Evolutionary conservation across 2,888 invertebrate genomes (phyloP).

Genomic region (Pristionchus arcanus): DNA sequence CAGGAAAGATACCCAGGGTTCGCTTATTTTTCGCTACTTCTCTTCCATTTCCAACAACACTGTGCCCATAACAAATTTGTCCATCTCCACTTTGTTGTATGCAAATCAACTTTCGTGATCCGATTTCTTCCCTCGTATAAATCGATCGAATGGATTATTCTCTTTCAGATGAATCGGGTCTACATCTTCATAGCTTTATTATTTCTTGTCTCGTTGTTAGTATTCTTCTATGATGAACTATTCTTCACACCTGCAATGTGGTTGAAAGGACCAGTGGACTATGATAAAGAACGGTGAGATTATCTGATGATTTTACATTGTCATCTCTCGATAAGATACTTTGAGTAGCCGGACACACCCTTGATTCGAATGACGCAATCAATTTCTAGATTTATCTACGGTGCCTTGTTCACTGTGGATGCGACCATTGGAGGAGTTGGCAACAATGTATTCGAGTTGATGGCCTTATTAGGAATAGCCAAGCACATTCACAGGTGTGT

Average conservation of each 20-base stretch:
- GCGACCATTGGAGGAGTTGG: slow-evolving; percentile 46
- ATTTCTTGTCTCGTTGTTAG: not conserved
- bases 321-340: not conserved
- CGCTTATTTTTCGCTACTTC: not conserved
- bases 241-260: not conserved
- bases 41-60: not conserved
- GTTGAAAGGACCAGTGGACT: not conserved
- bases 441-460: slow-evolving; percentile 51
- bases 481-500: slow-evolving; percentile 17
- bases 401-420: slow-evolving; percentile 29
- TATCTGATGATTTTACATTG: not conserved
- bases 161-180: slow-evolving; percentile 34
- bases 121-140: not conserved
- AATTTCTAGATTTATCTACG: slow-evolving; percentile 33
- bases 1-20: not conserved
- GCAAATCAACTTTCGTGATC: not conserved
- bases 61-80: not conserved
- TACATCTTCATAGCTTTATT: slow-evolving; percentile 42
- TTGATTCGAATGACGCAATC: not conserved
- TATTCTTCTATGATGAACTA: slow-evolving; percentile 37
- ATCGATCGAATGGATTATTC: not conserved
- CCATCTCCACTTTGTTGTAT: not conserved
- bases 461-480: slow-evolving; percentile 22
- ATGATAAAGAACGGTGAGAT: slow-evolving; percentile 41
- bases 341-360: not conserved